Base-by-base conservation (phyloP, 2,888 invertebrate genomes). In the Pomacea canaliculata region DNA sequence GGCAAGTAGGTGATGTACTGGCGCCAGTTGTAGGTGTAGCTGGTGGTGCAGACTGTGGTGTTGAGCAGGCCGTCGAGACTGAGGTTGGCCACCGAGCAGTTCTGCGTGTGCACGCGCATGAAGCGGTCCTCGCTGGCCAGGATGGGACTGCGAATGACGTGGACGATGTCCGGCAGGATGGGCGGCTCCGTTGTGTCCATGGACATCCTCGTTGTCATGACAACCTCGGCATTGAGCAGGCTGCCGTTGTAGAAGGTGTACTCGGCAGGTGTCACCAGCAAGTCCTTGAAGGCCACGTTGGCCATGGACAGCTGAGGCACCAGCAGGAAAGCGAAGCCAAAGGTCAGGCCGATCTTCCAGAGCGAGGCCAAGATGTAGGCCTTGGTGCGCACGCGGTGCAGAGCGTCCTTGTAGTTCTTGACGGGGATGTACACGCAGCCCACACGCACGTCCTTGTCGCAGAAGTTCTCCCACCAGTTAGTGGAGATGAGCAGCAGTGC, bases 381-480 rank as follows among this genome's bases (percentile, higher is more conserved):
- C 75, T 85, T 86, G 71, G 84, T 84, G 18, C 88, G 80, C n/a
- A 82, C 81, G 8, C 82, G 79, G 73, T 87, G 84, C 37, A 87
- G 76, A 8, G 82, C 77, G 59, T 85, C 85, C 75, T 88, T 86
- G 73, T 80, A 83, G 63, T 77, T 71, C 76, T 84, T 83, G 27
- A 84, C 77, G 3, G 83, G 82, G 13, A 84, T 66, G 46, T 83
- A 78, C 12, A 83, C 62, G 60, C 79, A 81, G 27, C 83, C 82
- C 3, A 83, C 23, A 19, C 77, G 75, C 46, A 84, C 49, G 56
- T 85, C 82, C 73, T 87, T 85, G 66, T 90, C 90, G 9, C 95
- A 92, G 89, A 93, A 96, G 90, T 96, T 96, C 89, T 95, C 94
- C 96, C 96, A 96, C 95, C 96, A 96, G 46, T 95, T 94, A 69